These are phyloP conservation scores for Ciconia maguari DNA, from an alignment of 2,113 vertebrate genomes.

Conservation along the genomic window DNA sequence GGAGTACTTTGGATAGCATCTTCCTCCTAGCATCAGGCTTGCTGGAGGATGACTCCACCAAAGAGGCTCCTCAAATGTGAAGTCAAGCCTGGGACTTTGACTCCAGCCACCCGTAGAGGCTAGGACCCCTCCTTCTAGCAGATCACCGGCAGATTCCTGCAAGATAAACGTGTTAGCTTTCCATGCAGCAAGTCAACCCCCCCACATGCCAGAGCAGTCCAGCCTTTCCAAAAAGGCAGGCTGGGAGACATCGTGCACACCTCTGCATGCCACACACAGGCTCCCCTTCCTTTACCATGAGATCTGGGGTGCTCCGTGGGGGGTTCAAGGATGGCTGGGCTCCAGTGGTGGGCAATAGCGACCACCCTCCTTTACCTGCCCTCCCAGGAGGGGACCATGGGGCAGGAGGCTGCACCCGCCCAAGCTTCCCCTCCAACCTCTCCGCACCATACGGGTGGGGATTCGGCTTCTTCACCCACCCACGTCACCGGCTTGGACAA, in stretches of 20 bases:
- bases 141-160: background rate
- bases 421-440: background rate
- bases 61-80: background rate
- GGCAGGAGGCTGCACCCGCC: background rate
- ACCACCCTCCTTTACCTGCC: background rate
- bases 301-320: background rate
- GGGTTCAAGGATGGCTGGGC: background rate
- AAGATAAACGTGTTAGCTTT: background rate
- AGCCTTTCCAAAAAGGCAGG: background rate
- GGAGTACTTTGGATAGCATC: background rate
- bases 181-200: too few relatives aligned
- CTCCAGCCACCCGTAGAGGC: background rate
- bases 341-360: accelerated
- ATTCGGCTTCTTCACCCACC: background rate
- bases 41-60: background rate
- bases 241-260: too few relatives aligned
- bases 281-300: background rate
- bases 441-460: background rate
- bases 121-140: background rate
- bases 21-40: background rate
- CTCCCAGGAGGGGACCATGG: background rate
- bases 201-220: background rate
- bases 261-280: too few relatives aligned
- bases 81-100: background rate
- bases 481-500: background rate